phyloP scores from a whole-genome alignment of 2,113 vertebrate genomes.

The Antechinus stuartii region DNA sequence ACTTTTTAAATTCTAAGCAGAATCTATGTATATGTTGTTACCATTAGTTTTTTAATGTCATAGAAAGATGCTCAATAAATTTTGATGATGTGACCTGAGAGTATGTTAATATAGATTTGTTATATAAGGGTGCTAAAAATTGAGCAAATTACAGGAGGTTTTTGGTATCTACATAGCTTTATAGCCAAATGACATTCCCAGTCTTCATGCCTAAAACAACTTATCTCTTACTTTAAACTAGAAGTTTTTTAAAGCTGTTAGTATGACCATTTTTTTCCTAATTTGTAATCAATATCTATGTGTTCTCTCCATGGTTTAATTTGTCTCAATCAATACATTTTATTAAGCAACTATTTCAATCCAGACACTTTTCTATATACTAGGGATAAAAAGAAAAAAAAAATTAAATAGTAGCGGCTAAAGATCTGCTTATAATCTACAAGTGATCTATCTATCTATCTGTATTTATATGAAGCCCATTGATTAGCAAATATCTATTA shows the following conservation, averaged over 20 bases:
- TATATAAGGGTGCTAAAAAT: neutral
- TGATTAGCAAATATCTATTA: neutral
- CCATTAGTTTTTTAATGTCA: neutral
- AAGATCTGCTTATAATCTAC: neutral
- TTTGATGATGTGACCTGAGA: neutral
- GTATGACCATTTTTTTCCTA: neutral
- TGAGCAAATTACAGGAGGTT: neutral
- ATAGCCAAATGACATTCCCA: neutral
- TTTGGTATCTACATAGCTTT: neutral
- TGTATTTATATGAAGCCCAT: neutral
- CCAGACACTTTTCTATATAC: neutral
- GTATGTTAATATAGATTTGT: neutral
- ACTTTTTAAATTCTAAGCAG: neutral
- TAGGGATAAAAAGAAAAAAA: neutral
- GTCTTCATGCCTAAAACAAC: neutral
- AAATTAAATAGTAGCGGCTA: neutral
- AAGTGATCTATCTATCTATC: neutral
- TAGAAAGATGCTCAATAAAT: neutral
- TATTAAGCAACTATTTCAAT: neutral
- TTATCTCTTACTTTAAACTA: neutral
- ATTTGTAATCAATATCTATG: neutral
- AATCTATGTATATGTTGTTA: neutral
- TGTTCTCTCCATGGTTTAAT: neutral
- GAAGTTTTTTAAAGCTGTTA: neutral
- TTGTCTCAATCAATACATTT: neutral